Evolutionary conservation across 2,888 invertebrate genomes (phyloP).

Genomic region (Sphaeridia pumilis): DNA sequence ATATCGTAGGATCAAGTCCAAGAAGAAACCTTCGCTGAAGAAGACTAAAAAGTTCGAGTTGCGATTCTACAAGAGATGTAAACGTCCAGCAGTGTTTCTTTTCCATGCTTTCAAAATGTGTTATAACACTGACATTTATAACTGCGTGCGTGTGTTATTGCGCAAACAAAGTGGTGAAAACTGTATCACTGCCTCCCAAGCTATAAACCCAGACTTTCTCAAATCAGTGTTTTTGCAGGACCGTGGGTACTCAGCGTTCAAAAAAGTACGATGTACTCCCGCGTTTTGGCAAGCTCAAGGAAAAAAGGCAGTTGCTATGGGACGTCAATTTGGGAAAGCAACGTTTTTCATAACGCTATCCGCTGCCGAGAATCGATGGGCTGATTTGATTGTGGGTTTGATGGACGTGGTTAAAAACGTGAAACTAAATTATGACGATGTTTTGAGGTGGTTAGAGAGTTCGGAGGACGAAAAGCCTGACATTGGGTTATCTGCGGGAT

Average conservation of each 20-base stretch:
- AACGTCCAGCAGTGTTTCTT: neutral
- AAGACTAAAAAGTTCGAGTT: constrained; percentile 19
- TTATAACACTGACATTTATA: neutral
- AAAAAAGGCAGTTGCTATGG: constrained; percentile 19
- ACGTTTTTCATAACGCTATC: constrained; percentile 21
- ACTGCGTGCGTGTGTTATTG: constrained; percentile 3
- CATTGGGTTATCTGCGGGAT: neutral
- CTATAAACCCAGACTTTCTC: neutral
- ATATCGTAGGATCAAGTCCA: constrained; percentile 4
- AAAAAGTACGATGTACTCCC: constrained; percentile 15
- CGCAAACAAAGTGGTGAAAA: constrained; percentile 8
- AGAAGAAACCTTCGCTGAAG: constrained; percentile 5
- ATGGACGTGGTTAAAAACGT: neutral
- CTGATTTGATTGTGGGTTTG: constrained; percentile 10
- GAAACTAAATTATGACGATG: constrained; percentile 11
- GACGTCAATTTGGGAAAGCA: constrained; percentile 15
- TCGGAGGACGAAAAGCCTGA: constrained; percentile 1
- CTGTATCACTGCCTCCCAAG: constrained; percentile 8
- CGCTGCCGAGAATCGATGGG: constrained; percentile 21
- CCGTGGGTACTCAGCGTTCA: constrained; percentile 17
- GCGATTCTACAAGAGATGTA: constrained; percentile 10
- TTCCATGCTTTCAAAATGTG: constrained; percentile 2
- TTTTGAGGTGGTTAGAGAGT: neutral
- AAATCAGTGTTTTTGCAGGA: constrained; percentile 11
- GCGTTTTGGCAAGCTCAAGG: constrained; percentile 12